A percentile compares a stretch with the other conserved stretches of the same genome.
Conservation (phyloP, 2,888 invertebrate genomes). For the Drosophila mettleri region DNA sequence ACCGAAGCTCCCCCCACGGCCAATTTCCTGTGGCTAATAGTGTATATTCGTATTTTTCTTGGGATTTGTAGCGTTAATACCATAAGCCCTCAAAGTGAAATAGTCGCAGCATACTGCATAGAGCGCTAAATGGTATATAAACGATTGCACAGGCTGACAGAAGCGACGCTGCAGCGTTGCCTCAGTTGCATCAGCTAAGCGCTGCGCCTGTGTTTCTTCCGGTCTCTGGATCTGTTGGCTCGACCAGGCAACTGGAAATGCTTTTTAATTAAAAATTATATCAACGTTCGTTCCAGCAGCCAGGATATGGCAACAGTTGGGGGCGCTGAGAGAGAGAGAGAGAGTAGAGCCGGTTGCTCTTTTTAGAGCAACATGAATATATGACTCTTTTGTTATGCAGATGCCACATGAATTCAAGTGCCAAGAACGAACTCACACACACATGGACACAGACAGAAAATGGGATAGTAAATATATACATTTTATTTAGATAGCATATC, state of each 20-base stretch:
- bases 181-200: slow-evolving; percentile 6
- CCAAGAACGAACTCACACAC: slow-evolving; percentile 24
- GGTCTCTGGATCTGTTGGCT: slow-evolving; percentile 6
- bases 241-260: slow-evolving; percentile 54
- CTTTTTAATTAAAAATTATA: slow-evolving; percentile 78
- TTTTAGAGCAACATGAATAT: slow-evolving; percentile 38
- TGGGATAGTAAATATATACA: slow-evolving; percentile 23
- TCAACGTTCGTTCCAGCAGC: slow-evolving; percentile 62
- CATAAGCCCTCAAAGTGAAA: slow-evolving; percentile 35
- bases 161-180: slow-evolving; percentile 13
- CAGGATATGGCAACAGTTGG: slow-evolving; percentile 42
- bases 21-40: slow-evolving; percentile 22
- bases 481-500: slow-evolving; percentile 11
- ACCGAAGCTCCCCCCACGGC: slow-evolving; percentile 33
- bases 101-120: slow-evolving; percentile 8
- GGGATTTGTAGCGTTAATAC: slow-evolving; percentile 59
- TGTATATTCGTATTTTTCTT: slow-evolving; percentile 7
- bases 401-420: slow-evolving; percentile 31
- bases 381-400: slow-evolving; percentile 37
- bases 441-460: neutral
- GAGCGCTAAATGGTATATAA: slow-evolving; percentile 49
- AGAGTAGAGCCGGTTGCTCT: slow-evolving; percentile 19
- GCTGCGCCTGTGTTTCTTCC: slow-evolving; percentile 9
- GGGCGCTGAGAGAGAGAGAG: no score
- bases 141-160: slow-evolving; percentile 56